A percentile compares a stretch with the other conserved stretches of the same genome.
Conservation (phyloP, 2,888 invertebrate genomes). For the Macropis europaea region DNA sequence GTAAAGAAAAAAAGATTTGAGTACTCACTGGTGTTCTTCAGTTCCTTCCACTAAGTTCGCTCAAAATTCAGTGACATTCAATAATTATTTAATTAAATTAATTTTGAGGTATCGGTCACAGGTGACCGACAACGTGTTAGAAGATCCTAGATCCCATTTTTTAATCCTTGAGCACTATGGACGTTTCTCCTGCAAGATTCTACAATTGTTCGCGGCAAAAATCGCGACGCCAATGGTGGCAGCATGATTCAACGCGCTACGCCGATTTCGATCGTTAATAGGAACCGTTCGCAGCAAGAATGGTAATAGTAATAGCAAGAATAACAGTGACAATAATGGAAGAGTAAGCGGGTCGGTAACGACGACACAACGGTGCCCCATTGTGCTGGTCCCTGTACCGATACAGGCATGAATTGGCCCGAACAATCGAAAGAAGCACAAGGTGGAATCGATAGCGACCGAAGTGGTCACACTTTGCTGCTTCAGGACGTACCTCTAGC, state of each 20-base stretch:
- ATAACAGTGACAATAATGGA: constrained; percentile 48
- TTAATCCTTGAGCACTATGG: no score
- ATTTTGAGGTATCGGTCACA: no score
- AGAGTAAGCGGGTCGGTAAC: constrained; percentile 47
- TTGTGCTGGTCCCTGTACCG: constrained; percentile 44
- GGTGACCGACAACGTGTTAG: no score
- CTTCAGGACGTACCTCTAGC: constrained; percentile 36
- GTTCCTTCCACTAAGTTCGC: no score
- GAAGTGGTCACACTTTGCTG: constrained; percentile 57
- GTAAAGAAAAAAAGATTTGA: no score
- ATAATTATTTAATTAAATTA: no score
- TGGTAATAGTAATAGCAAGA: constrained; percentile 52
- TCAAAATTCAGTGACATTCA: no score
- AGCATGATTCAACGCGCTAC: constrained; percentile 44
- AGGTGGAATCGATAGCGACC: constrained; percentile 52
- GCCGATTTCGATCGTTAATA: constrained; percentile 62
- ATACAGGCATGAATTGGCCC: constrained; percentile 67
- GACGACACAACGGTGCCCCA: constrained; percentile 56
- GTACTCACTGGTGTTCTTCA: no score
- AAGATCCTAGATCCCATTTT: no score
- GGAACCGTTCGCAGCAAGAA: constrained; percentile 47
- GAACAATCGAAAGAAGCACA: constrained; percentile 66
- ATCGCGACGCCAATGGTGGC: constrained; percentile 53
- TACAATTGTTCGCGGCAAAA: no score
- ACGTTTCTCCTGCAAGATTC: no score